phyloP scores from a whole-genome alignment of 2,888 invertebrate species.

The Drosophila gaucha region DNA sequence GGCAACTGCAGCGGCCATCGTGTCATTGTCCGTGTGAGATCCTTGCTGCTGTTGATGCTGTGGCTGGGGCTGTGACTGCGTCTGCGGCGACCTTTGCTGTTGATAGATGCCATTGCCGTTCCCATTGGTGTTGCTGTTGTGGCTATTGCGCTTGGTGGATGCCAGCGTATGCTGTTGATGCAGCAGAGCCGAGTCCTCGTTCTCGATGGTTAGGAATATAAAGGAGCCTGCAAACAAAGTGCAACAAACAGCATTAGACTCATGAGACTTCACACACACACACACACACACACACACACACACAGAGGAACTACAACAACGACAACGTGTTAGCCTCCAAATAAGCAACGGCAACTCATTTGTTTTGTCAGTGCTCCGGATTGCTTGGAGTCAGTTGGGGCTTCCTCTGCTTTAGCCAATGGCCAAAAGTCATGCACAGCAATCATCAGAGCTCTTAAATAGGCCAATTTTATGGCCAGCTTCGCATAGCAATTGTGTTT shows the following conservation, averaged over 20 bases:
- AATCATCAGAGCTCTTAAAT: slow-evolving; percentile 22
- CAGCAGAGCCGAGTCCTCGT: slow-evolving; percentile 83
- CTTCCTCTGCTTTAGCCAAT: slow-evolving; percentile 7
- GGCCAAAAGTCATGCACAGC: slow-evolving; percentile 8
- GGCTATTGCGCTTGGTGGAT: slow-evolving; percentile 84
- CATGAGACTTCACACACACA: slow-evolving; percentile 19
- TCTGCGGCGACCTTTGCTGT: slow-evolving; percentile 55
- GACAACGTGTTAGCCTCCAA: slow-evolving; percentile 18
- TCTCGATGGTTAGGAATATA: slow-evolving; percentile 93
- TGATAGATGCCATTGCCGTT: slow-evolving; percentile 58
- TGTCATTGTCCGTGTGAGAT: slow-evolving; percentile 76
- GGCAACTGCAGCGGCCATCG: slow-evolving; percentile 63
- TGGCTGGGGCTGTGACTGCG: slow-evolving; percentile 23
- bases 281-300: slow-evolving; percentile 7
- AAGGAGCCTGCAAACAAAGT: slow-evolving; percentile 88
- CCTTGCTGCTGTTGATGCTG: slow-evolving; percentile 37
- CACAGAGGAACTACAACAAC: neutral
- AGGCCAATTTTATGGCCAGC: neutral
- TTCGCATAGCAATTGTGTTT: neutral
- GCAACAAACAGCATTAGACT: slow-evolving; percentile 38
- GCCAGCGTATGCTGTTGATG: slow-evolving; percentile 86
- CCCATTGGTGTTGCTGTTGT: slow-evolving; percentile 41
- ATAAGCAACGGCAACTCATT: slow-evolving; percentile 31
- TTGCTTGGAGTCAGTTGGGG: slow-evolving; percentile 29
- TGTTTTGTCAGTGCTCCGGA: slow-evolving; percentile 27